phyloP scores from a whole-genome alignment of 2,113 vertebrate species.

The Gnathonemus longibarbis region DNA sequence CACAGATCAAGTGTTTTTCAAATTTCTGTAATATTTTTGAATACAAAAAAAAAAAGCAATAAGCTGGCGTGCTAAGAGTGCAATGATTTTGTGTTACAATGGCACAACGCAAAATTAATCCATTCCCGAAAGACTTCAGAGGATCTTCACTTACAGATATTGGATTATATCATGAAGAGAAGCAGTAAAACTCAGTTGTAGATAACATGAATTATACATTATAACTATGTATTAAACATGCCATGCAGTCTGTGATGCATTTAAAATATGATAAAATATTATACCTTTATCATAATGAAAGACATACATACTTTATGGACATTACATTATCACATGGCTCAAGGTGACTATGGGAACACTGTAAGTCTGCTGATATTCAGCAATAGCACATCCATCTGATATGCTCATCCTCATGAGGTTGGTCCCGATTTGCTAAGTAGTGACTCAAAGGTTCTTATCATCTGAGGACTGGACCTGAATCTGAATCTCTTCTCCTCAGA shows the following conservation, averaged over 20 bases:
- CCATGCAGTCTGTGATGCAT: neutral
- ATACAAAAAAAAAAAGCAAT: neutral
- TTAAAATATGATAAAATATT: neutral
- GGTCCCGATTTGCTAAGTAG: neutral
- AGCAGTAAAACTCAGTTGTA: neutral
- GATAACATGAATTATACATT: neutral
- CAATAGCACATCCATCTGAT: neutral
- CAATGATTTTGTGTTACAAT: constrained; percentile 2
- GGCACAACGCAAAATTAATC: neutral
- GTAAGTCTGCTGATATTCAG: neutral
- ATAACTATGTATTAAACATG: neutral
- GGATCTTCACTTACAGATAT: neutral
- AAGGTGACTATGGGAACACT: neutral
- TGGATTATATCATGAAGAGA: neutral
- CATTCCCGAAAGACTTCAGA: neutral
- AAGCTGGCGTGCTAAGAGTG: neutral
- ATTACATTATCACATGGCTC: neutral
- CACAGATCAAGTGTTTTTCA: constrained; percentile 14
- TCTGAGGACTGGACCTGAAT: neutral
- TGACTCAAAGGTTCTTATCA: neutral
- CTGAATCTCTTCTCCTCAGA: neutral
- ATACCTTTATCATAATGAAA: neutral
- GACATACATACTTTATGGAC: neutral
- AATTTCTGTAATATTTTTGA: constrained; percentile 19
- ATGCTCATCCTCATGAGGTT: neutral